A percentile compares a stretch with the other conserved stretches of the same genome.
phyloP scores from a whole-genome alignment of 2,888 invertebrate genomes.

The Mechanitis mazaeus region DNA sequence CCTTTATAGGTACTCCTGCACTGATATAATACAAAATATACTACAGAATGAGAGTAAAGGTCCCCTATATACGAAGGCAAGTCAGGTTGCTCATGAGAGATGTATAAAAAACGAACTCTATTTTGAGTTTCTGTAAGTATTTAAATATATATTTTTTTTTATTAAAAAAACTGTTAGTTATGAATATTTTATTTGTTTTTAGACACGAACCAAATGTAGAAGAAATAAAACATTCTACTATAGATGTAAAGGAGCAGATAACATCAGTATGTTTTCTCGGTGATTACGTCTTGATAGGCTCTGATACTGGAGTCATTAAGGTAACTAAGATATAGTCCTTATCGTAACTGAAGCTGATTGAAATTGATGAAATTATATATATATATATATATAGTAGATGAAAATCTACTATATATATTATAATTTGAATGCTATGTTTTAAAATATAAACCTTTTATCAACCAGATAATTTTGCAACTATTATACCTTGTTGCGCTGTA shows the following conservation, averaged over 20 bases:
- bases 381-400: too few species aligned
- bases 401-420: too few species aligned
- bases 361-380: too few species aligned
- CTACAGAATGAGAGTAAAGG: conserved; percentile 79
- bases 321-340: conserved; percentile 43
- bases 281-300: conserved; percentile 63
- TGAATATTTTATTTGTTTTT: conserved; percentile 3
- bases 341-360: not conserved
- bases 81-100: conserved; percentile 64
- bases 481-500: too few species aligned
- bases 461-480: too few species aligned
- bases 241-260: conserved; percentile 76
- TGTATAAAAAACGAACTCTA: conserved; percentile 74
- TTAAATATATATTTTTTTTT: conserved; percentile 3
- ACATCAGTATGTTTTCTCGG: conserved; percentile 75
- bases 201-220: conserved; percentile 70
- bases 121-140: conserved; percentile 77
- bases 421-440: too few species aligned
- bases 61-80: conserved; percentile 75
- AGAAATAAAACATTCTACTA: conserved; percentile 66
- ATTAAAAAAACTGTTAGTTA: too few species aligned
- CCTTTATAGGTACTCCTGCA: conserved; percentile 77
- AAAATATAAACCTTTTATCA: too few species aligned
- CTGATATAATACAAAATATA: conserved; percentile 83
- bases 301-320: conserved; percentile 58